Conservation (phyloP, 1,140 invertebrate genomes). For the Vanessa atalanta region DNA sequence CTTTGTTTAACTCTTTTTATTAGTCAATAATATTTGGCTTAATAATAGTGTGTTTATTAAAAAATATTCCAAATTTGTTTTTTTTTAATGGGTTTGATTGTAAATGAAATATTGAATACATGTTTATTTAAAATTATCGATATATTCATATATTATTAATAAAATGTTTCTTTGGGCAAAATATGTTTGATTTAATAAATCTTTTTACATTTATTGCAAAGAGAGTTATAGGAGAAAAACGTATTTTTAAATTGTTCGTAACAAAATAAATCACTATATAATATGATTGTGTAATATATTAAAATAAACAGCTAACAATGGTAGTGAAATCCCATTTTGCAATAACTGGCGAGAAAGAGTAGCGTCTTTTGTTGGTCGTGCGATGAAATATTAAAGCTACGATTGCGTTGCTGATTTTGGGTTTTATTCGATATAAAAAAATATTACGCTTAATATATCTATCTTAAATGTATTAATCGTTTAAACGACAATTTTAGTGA, state of each 20-base stretch:
- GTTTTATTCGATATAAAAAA: not conserved
- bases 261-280: not conserved
- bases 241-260: not conserved
- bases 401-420: not conserved
- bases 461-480: not conserved
- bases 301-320: conserved; percentile 12
- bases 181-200: too few species aligned
- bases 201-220: not conserved
- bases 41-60: not conserved
- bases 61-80: not conserved
- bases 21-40: not conserved
- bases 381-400: conserved; percentile 14
- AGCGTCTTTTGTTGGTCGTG: conserved; percentile 15
- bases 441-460: not conserved
- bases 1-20: not conserved
- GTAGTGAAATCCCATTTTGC: conserved; percentile 10
- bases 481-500: too few species aligned
- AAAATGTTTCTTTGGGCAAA: too few species aligned
- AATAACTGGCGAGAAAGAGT: conserved; percentile 17
- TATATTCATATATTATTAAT: too few species aligned
- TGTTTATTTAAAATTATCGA: too few species aligned
- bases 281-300: not conserved
- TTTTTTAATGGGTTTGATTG: too few species aligned
- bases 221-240: not conserved
- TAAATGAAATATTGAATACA: too few species aligned